Evolutionary conservation across 2,888 invertebrate species (phyloP).

Genomic region (Laothoe populi): DNA sequence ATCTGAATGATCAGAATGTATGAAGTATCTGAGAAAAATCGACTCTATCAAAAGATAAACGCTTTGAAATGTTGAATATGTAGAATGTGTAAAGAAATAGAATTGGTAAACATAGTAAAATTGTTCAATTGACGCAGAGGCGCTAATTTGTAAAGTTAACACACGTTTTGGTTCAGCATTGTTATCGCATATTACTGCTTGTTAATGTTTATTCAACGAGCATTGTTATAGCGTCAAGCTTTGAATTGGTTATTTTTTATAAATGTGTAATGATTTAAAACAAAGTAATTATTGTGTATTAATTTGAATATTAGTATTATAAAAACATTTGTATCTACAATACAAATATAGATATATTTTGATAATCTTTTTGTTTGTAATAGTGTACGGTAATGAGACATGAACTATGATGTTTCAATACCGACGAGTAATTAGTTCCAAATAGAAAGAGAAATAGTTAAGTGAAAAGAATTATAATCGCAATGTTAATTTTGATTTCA

Average conservation of each 20-base stretch:
- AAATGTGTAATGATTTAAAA: background rate
- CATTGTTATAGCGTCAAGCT: background rate
- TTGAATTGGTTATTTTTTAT: background rate
- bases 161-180: constrained; percentile 13
- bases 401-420: no score
- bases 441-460: no score
- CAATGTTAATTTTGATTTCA: no score
- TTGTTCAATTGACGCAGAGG: constrained; percentile 14
- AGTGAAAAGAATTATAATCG: no score
- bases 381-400: no score
- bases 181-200: constrained; percentile 19
- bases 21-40: background rate
- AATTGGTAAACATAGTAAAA: background rate
- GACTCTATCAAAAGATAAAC: background rate
- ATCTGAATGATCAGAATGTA: no score
- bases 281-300: no score
- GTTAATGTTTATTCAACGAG: constrained; percentile 19
- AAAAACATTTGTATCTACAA: no score
- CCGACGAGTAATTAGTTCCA: no score
- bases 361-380: no score
- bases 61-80: constrained; percentile 4
- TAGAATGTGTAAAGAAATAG: background rate
- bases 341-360: no score
- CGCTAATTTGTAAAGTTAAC: constrained; percentile 14
- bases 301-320: no score